Conservation (phyloP, 2,797 vertebrate genomes). For the Rousettus madagascariensis region DNA sequence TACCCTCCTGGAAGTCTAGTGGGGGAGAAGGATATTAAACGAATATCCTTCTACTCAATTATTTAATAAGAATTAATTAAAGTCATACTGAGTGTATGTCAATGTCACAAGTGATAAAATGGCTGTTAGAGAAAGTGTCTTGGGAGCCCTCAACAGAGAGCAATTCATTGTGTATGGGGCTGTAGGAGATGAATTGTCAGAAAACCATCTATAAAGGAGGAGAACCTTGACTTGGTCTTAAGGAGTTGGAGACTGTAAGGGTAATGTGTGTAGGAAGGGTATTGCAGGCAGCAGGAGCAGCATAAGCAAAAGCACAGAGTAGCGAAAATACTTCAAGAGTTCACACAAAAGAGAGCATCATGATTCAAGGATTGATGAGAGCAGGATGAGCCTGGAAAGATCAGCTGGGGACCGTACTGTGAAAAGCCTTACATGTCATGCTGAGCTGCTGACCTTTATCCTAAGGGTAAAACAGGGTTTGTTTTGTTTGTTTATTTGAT, state of each 20-base stretch:
- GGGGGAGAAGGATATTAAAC: background rate
- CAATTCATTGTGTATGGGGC: background rate
- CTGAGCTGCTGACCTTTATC: background rate
- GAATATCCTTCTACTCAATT: slow-evolving; percentile 24
- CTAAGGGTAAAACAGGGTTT: background rate
- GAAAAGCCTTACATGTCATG: background rate
- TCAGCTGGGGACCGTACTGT: background rate
- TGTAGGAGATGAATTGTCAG: background rate
- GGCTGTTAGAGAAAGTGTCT: slow-evolving; percentile 12
- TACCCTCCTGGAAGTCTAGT: background rate
- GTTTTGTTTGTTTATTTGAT: too few species aligned
- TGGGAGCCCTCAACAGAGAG: background rate
- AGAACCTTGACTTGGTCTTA: background rate
- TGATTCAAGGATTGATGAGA: background rate
- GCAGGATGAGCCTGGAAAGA: background rate
- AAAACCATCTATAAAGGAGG: background rate
- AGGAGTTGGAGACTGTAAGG: background rate
- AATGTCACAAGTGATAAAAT: slow-evolving; percentile 44
- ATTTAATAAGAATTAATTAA: slow-evolving; percentile 60
- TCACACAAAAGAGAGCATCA: background rate
- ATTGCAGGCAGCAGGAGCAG: background rate
- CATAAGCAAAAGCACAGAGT: background rate
- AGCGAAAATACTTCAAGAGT: background rate
- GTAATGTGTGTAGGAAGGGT: background rate
- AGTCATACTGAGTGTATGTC: slow-evolving; percentile 15